Evolutionary conservation across 30 jellyfish, hydroid and myxozoan species (phyloP).

Genomic region (Pseudorhiza aurosa): DNA sequence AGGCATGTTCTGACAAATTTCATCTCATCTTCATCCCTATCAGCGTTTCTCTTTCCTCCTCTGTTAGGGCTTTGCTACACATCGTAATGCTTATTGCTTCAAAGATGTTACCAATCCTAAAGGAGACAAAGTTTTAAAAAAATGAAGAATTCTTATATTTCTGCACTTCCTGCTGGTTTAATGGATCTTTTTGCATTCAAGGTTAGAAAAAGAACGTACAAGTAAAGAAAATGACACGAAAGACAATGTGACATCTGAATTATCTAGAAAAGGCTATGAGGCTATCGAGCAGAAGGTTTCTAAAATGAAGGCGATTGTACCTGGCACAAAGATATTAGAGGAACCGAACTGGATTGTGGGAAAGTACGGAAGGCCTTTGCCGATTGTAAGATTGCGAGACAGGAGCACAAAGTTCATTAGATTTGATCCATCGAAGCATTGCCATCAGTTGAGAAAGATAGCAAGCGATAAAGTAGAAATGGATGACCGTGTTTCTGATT

Average conservation of each 20-base stretch:
- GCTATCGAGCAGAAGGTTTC: conserved; percentile 33
- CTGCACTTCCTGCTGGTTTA: background rate
- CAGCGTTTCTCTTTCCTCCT: too few species aligned
- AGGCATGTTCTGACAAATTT: too few species aligned
- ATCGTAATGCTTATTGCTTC: too few species aligned
- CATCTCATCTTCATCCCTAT: too few species aligned
- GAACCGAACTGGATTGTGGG: conserved; percentile 93
- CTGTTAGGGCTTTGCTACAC: too few species aligned
- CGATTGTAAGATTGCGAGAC: conserved; percentile 66
- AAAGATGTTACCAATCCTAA: too few species aligned
- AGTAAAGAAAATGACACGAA: conserved; percentile 7
- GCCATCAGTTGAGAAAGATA: conserved; percentile 80
- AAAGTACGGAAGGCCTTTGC: conserved; percentile 87
- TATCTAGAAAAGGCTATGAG: conserved; percentile 47
- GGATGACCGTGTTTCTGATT: background rate
- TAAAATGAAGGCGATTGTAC: conserved; percentile 63
- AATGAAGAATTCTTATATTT: background rate
- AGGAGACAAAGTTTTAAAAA: too few species aligned
- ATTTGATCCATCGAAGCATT: conserved; percentile 93
- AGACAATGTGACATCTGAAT: background rate
- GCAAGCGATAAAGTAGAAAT: conserved; percentile 18
- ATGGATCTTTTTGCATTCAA: background rate
- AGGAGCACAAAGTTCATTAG: conserved; percentile 19
- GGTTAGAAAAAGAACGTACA: conserved; percentile 75
- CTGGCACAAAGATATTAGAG: conserved; percentile 83